phyloP scores from a whole-genome alignment of 2,113 vertebrate genomes.

The Anthoscopus minutus region DNA sequence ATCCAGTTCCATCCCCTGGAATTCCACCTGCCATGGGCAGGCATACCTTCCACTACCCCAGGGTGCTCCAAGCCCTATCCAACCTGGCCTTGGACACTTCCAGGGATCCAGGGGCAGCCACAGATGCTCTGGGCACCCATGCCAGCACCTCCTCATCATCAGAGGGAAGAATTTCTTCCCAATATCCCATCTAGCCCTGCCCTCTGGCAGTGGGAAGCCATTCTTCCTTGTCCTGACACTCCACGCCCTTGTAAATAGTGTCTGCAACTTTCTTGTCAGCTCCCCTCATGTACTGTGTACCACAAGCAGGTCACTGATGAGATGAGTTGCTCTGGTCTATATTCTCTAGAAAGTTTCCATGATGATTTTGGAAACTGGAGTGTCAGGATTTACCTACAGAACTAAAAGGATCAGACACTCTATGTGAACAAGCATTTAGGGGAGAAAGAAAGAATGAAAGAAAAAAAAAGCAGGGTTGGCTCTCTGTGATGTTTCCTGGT shows the following conservation, averaged over 20 bases:
- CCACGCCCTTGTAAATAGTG: background rate
- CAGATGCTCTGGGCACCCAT: background rate
- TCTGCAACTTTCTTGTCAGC: background rate
- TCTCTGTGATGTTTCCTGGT: background rate
- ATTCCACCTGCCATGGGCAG: background rate
- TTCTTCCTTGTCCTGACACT: background rate
- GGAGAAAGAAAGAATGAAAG: background rate
- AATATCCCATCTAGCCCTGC: background rate
- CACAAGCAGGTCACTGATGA: background rate
- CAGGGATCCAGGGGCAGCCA: background rate
- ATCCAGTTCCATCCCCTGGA: background rate
- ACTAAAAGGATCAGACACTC: too few relatives aligned
- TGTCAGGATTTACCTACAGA: background rate
- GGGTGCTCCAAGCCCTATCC: background rate
- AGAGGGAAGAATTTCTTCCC: background rate
- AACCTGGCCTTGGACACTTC: background rate
- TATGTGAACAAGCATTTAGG: background rate
- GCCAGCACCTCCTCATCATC: background rate
- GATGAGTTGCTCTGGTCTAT: background rate
- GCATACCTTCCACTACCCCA: accelerated
- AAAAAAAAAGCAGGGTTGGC: background rate
- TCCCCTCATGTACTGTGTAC: background rate
- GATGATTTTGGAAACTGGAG: background rate
- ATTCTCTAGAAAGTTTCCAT: background rate
- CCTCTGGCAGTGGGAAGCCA: background rate